Base-by-base conservation (phyloP, 2,797 vertebrate genomes). In the Amphiprion clarkii region DNA sequence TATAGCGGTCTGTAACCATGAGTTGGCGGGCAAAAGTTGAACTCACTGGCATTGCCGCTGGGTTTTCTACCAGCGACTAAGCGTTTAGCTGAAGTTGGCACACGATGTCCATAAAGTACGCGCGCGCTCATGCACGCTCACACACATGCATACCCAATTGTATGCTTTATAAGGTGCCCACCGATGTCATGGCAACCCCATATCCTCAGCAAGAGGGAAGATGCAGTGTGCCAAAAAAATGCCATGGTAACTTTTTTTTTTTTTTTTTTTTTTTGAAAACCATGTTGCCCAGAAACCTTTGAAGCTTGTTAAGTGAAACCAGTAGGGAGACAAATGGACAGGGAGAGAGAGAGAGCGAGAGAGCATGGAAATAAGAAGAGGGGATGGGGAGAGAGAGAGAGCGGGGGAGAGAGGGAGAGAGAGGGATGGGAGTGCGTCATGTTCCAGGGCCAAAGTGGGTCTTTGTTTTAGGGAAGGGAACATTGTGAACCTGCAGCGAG, bases 291-390 rank as follows among this genome's bases (percentile, higher is more conserved):
- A 93, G 94, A 95, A 94, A 93, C 93, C 89, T 95, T 95, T 95
- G 94, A 93, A 94, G 93, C 93, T 94, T 95, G 95, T 94, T 95
- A 94, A 94, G 91, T 93, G 93, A 93, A 94, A 94, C 93, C 93
- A 94, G 92, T 89, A 86, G 90, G 90, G 88, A 91, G 86, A 92
- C 86, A 91, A 88, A 93, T 78, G 87, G 87, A 90, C 73, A 90
- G 83, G 53, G 83, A 78, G 78, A 77, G 67, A 85, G 71, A 16
- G 55, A n/a, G n/a, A 33, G 56, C 42, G 51, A 75, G 42, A 54
- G 71, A 56, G 61, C 27, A 56, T 61, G 51, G 57, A 51, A 57
- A 21, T 68, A 70, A 68, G 52, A 53, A 63, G 62, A 49, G 17
- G 56, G 53, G 74, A 68, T 55, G 36, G 69, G 69, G 58, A 78